Evolutionary conservation across 2,888 invertebrate genomes (phyloP).

Genomic region (Reticulitermes lucifugus): DNA sequence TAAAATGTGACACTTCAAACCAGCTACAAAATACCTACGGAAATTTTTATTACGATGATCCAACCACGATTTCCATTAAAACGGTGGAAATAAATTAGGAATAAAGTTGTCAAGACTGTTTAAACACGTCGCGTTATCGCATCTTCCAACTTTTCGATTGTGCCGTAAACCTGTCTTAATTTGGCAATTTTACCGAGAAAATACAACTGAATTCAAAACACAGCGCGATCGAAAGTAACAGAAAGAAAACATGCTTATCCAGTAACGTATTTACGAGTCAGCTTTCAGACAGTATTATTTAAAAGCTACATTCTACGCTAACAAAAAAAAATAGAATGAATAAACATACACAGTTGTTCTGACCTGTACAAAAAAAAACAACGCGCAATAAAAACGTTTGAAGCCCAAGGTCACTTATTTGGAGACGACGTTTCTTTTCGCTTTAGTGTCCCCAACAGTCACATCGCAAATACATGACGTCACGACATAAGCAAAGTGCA

Average conservation of each 20-base stretch:
- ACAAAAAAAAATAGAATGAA: background rate
- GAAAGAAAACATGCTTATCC: constrained; percentile 13
- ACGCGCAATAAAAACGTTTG: background rate
- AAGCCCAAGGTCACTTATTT: constrained; percentile 15
- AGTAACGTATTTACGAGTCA: background rate
- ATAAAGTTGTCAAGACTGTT: background rate
- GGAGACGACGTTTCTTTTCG: constrained; percentile 7
- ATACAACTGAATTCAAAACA: background rate
- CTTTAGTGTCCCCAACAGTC: background rate
- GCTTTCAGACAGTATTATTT: constrained; percentile 5
- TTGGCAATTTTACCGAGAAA: background rate
- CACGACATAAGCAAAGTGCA: background rate
- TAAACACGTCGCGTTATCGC: background rate
- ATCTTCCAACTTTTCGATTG: background rate
- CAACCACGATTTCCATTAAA: background rate
- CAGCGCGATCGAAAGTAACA: background rate
- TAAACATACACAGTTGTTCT: background rate
- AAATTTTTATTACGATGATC: background rate
- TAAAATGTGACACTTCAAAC: no score
- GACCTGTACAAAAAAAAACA: constrained; percentile 21
- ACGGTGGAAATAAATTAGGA: background rate
- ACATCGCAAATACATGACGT: background rate
- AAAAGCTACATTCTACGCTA: background rate
- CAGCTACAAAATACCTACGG: no score
- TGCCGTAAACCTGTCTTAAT: background rate